These are phyloP conservation scores for Xanthia icteritia DNA, from an alignment of 2,888 invertebrate species.

Conservation along the genomic window DNA sequence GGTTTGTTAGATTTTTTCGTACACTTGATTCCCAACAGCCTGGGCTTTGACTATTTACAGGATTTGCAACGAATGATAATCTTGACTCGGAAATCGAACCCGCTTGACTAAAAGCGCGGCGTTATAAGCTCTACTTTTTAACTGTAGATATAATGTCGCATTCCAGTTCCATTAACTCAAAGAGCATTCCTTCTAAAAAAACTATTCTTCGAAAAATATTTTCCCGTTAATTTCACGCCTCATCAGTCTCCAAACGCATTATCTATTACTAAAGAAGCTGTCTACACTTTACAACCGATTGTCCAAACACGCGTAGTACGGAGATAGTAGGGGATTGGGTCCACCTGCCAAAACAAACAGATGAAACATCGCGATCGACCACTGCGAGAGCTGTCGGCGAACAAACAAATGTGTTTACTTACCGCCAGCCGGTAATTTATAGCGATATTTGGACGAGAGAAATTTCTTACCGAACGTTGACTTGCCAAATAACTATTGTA, in stretches of 20 bases:
- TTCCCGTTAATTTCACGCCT: slow-evolving; percentile 14
- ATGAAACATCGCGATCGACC: slow-evolving; percentile 49
- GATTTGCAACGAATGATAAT: neutral
- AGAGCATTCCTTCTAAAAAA: neutral
- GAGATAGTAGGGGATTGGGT: slow-evolving; percentile 57
- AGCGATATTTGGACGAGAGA: slow-evolving; percentile 59
- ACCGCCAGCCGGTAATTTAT: slow-evolving; percentile 59
- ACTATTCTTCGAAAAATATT: slow-evolving; percentile 10
- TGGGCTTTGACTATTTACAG: neutral
- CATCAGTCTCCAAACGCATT: slow-evolving; percentile 24
- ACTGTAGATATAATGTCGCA: neutral
- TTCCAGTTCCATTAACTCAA: neutral
- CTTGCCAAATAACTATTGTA: slow-evolving; percentile 32
- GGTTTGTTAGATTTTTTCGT: neutral
- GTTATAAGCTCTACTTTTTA: neutral
- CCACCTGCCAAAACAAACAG: slow-evolving; percentile 85
- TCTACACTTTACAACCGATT: slow-evolving; percentile 57
- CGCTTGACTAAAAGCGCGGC: too few species aligned
- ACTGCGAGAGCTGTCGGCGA: slow-evolving; percentile 51
- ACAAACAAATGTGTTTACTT: slow-evolving; percentile 61
- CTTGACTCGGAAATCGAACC: slow-evolving; percentile 2
- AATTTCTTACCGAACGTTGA: slow-evolving; percentile 54
- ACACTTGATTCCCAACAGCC: neutral
- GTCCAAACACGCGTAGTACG: slow-evolving; percentile 47
- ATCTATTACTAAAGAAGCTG: slow-evolving; percentile 48